Base-by-base conservation (phyloP, 1,140 invertebrate genomes). In the Penaeus indicus region DNA sequence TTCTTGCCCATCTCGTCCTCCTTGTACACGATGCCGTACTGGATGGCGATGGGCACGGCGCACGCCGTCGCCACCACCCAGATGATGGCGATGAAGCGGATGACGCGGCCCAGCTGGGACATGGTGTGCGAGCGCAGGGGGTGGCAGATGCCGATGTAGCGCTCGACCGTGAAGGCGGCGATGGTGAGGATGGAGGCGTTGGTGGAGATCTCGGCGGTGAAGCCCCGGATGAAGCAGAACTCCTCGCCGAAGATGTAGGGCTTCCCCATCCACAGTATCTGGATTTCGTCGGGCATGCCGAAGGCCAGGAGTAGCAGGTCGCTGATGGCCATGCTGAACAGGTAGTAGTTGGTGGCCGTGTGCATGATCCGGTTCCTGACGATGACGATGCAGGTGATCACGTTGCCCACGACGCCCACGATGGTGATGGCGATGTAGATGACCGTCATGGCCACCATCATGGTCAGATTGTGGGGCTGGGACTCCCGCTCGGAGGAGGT, bases 61-160 rank as follows among this genome's bases (percentile, higher is more conserved):
- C 96, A 94, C 63, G 95, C 93, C 22, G 93, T 91, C 47, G 94
- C 93, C 2, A 94, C 90, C 0, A 95, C 90, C 95, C 95, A 96
- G 85, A 95, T 94, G 25, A 93, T 91, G 5, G 94, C 83, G 62
- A 96, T 95, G 84, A 94, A 93, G 87, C 94, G 94, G 25, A 95
- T 92, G 22, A 94, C 95, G 63, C 95, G 92, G 90, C 88, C 86
- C 38, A 91, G 82, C 32, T 90, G 81, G 3, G 91, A 91, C 90
- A 91, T 96, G 2, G 96, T 97, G 92, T 98, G 97, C 0, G 96
- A 96, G 91, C 96, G 93, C 90, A 99, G 96, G 0, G 98, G 97
- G 92, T 98, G 96, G 93, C 97, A 98, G 90, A 99, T 98, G 22
- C 97, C 98, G 27, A 99, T 95, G 92, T 99, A 99, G 78, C 98